These are phyloP conservation scores for Trogon melanurus DNA, from an alignment of 2,113 vertebrate species.

Conservation along the genomic window DNA sequence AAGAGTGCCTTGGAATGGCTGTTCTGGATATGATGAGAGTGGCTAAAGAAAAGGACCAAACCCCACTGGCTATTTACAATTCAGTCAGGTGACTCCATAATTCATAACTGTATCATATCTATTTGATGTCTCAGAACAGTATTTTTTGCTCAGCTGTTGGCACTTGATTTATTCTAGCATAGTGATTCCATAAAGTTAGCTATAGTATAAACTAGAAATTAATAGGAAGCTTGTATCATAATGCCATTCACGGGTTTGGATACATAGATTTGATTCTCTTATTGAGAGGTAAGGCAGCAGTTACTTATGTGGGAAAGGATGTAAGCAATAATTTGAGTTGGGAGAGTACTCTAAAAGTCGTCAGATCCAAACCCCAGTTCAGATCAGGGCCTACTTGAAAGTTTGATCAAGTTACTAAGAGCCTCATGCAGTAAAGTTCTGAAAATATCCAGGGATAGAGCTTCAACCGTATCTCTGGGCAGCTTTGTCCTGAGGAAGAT, in stretches of 20 bases:
- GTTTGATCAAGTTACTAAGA: neutral
- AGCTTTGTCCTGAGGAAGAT: neutral
- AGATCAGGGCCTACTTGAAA: neutral
- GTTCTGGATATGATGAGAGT: slow-evolving; percentile 98
- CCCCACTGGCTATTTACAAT: slow-evolving; percentile 89
- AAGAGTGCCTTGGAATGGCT: slow-evolving; percentile 97
- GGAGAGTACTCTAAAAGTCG: neutral
- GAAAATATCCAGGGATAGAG: neutral
- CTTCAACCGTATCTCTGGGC: neutral
- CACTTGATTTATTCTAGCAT: neutral
- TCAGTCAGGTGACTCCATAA: slow-evolving; percentile 82
- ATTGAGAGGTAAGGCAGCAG: neutral
- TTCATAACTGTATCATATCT: neutral
- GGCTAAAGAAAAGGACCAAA: slow-evolving; percentile 89
- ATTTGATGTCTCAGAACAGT: neutral
- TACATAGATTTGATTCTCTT: neutral
- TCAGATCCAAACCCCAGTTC: neutral
- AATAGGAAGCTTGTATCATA: neutral
- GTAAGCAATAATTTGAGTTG: neutral
- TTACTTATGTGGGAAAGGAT: neutral
- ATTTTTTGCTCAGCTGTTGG: neutral
- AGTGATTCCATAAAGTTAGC: neutral
- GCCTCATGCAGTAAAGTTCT: neutral
- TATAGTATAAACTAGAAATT: neutral
- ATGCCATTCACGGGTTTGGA: neutral